Evolutionary conservation across 1,140 invertebrate species (phyloP), one percentile per base, ranked within the genome.

Genomic region (Bombyx mandarina): DNA sequence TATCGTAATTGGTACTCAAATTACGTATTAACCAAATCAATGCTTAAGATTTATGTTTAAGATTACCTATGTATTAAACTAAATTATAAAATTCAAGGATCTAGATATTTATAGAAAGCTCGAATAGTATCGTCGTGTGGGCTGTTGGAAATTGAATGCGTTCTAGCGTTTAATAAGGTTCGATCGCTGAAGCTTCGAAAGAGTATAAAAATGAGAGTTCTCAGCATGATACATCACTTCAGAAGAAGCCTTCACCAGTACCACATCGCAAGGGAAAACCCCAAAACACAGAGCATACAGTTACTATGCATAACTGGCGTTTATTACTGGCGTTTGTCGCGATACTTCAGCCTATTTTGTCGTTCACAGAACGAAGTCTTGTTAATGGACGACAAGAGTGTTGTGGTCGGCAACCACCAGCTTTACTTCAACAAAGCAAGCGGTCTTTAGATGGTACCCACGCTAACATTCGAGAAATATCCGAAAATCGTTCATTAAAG

Each of bases 291-390:
- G 48, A 65, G 61, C 52, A 63, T 61, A 68, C 68, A 62, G 75
- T 76, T 71, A 85, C 74, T 83, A 86, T 86, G 82, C 70, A 84
- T 86, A 77, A 81, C 71, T 79, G 80, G 82, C 67, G 72, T 77
- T 77, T 82, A 63, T 71, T 78, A 55, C 67, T 84, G 50, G 72
- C 74, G 60, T 57, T 82, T 68, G 63, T 81, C 62, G 68, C 69
- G 58, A 54, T 80, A 45, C 63, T 82, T 46, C 73, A 82, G 52
- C 73, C 78, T 35, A 78, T 73, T 62, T 65, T 58, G 55, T 74
- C 78, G 45, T 75, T 65, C 60, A 65, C 66, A 10, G 77, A 83
- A 35, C 56, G 71, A 54, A 75, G 63, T 58, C 63, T 80, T 55
- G 64, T 82, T 77, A 66, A 86, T 84, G 82, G 81, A 69, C 77